phyloP scores from a whole-genome alignment of 2,888 invertebrate species.

The Plagodis pulveraria region DNA sequence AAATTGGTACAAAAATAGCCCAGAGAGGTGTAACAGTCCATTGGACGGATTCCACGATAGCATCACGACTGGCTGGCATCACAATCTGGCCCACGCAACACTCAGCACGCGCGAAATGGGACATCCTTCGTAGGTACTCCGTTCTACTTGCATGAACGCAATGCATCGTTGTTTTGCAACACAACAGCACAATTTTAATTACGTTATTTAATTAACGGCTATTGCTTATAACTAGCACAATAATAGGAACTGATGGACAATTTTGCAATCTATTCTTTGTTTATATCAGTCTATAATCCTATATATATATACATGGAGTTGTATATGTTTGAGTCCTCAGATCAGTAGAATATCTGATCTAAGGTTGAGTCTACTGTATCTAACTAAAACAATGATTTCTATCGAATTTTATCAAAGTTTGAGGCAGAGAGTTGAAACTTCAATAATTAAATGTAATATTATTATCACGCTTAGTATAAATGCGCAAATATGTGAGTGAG shows the following conservation, averaged over 20 bases:
- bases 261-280: too few species aligned
- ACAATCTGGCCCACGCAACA: constrained; percentile 51
- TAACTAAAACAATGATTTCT: too few species aligned
- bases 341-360: too few species aligned
- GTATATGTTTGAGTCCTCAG: too few species aligned
- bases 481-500: too few species aligned
- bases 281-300: too few species aligned
- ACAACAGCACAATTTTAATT: constrained; percentile 42
- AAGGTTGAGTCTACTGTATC: too few species aligned
- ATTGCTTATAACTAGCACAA: constrained; percentile 36
- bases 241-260: constrained; percentile 11
- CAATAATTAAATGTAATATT: too few species aligned
- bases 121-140: constrained; percentile 52
- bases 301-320: too few species aligned
- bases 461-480: too few species aligned
- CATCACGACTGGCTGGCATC: constrained; percentile 37
- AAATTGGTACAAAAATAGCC: constrained; percentile 30
- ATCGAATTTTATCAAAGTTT: too few species aligned
- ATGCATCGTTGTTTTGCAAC: constrained; percentile 46
- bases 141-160: constrained; percentile 48
- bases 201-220: constrained; percentile 40
- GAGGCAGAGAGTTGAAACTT: too few species aligned
- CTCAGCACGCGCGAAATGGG: constrained; percentile 53
- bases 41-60: constrained; percentile 41
- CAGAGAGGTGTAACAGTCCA: constrained; percentile 28